phyloP scores from a whole-genome alignment of 2,888 invertebrate genomes.

The Cecidostiba fungosa region DNA sequence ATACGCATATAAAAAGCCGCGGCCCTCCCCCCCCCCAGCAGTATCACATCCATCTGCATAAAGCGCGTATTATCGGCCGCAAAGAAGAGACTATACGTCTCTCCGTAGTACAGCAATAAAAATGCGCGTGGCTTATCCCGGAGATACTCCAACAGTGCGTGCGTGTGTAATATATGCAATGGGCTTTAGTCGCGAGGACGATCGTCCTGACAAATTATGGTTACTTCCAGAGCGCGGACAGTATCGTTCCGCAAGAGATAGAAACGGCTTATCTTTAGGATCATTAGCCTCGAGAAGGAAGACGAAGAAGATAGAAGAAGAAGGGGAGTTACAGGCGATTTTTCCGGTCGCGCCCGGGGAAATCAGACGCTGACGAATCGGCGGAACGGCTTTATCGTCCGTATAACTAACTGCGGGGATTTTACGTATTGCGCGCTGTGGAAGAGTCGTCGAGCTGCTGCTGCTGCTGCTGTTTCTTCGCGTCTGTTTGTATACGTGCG shows the following conservation, averaged over 20 bases:
- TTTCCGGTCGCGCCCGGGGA: slow-evolving; percentile 63
- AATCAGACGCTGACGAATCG: slow-evolving; percentile 66
- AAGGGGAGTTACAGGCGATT: slow-evolving; percentile 54
- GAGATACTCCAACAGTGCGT: neutral
- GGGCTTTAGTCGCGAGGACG: slow-evolving; percentile 4
- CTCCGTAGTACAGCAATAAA: neutral
- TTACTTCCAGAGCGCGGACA: slow-evolving; percentile 15
- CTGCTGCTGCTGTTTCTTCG: slow-evolving; percentile 18
- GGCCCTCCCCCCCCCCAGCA: neutral
- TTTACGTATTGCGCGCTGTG: slow-evolving; percentile 60
- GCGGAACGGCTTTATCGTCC: slow-evolving; percentile 65
- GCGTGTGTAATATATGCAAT: slow-evolving; percentile 28
- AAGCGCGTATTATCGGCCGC: slow-evolving; percentile 5
- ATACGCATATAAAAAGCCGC: neutral
- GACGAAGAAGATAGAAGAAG: slow-evolving; percentile 23
- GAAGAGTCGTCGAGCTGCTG: neutral
- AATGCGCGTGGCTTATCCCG: slow-evolving; percentile 11
- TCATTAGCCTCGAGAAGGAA: slow-evolving; percentile 53
- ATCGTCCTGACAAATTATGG: slow-evolving; percentile 49
- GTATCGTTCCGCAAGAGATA: slow-evolving; percentile 10
- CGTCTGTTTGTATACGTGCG: slow-evolving; percentile 38
- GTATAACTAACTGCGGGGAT: slow-evolving; percentile 65
- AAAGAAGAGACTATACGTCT: neutral
- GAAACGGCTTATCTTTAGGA: slow-evolving; percentile 58
- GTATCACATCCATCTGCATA: neutral